Conservation (phyloP, 2,797 vertebrate species). For the Arctocebus calabarensis region DNA sequence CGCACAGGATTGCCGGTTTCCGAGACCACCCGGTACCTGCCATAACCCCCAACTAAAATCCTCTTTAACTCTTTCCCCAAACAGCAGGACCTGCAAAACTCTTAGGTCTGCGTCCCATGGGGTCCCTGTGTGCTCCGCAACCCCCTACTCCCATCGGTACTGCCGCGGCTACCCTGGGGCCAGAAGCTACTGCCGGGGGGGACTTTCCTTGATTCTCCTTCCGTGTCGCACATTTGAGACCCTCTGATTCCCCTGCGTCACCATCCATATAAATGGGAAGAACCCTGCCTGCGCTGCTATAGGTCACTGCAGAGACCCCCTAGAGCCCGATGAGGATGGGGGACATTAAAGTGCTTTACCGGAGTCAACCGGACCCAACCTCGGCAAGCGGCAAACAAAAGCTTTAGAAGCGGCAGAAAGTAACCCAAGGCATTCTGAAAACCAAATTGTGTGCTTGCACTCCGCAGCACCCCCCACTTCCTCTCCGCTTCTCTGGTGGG, state of each 20-base stretch:
- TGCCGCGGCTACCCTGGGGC: neutral
- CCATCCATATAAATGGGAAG: neutral
- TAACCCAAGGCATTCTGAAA: constrained; percentile 18
- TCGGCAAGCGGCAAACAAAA: neutral
- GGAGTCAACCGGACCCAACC: neutral
- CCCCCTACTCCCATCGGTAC: neutral
- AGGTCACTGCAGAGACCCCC: neutral
- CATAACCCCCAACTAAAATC: neutral
- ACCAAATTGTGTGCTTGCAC: neutral
- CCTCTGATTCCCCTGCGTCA: constrained; percentile 42
- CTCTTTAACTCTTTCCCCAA: neutral
- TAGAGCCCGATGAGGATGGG: neutral
- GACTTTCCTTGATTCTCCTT: neutral
- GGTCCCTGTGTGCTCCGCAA: neutral
- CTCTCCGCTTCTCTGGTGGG: constrained; percentile 49
- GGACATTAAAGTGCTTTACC: neutral
- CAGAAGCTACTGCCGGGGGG: neutral
- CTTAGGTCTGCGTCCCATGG: neutral
- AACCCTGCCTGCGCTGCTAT: neutral
- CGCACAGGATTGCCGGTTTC: neutral
- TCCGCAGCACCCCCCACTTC: neutral
- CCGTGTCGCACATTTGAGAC: neutral
- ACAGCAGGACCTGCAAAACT: neutral
- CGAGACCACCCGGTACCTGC: neutral
- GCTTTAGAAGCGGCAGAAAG: neutral